Conservation (phyloP, 2,888 invertebrate genomes). For the Ernsta delagoae region DNA sequence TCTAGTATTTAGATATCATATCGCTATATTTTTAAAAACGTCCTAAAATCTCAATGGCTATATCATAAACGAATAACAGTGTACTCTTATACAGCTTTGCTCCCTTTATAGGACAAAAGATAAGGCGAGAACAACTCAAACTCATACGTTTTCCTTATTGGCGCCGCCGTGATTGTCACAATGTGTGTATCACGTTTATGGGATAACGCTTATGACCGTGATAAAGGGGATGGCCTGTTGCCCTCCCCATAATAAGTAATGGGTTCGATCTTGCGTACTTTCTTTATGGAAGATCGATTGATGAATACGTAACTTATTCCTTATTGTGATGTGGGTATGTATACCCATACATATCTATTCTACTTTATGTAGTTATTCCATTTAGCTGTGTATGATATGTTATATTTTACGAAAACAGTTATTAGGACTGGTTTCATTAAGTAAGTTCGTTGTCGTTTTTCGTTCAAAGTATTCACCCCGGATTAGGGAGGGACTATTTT, state of each 20-base stretch:
- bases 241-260: constrained; percentile 12
- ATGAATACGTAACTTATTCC: not conserved
- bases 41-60: not conserved
- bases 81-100: constrained; percentile 5
- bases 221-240: constrained; percentile 21
- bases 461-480: too few species aligned
- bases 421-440: too few species aligned
- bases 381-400: too few species aligned
- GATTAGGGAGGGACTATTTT: too few species aligned
- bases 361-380: too few species aligned
- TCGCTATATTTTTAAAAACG: not conserved
- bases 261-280: constrained; percentile 18
- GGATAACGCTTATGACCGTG: constrained; percentile 17
- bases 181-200: constrained; percentile 24
- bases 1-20: too few species aligned
- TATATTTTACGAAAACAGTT: too few species aligned
- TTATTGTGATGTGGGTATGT: not conserved
- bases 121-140: constrained; percentile 8
- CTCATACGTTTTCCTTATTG: constrained; percentile 25
- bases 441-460: too few species aligned
- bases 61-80: constrained; percentile 3
- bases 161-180: constrained; percentile 11
- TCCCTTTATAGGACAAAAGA: constrained; percentile 13
- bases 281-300: constrained; percentile 7
- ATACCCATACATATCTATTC: too few species aligned